Conservation (phyloP, 1,140 invertebrate species). For the Nymphalis io region DNA sequence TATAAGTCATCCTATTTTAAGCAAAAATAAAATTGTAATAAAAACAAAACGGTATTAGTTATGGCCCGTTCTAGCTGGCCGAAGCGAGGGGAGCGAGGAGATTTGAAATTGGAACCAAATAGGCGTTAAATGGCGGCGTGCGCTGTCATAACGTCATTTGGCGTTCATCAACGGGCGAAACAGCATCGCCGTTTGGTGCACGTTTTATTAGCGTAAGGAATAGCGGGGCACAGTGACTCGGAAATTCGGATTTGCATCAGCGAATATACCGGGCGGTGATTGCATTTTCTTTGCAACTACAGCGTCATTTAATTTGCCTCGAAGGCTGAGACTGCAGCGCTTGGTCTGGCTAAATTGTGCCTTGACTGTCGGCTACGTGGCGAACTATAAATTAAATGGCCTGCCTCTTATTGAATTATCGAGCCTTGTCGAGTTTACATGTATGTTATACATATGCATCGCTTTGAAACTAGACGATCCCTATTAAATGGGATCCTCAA, state of each 20-base stretch:
- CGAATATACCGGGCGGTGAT: slow-evolving; percentile 67
- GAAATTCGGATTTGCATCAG: slow-evolving; percentile 78
- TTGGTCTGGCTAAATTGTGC: slow-evolving; percentile 60
- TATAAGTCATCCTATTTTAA: slow-evolving; percentile 2
- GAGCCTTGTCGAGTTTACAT: slow-evolving; percentile 10
- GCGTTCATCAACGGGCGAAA: slow-evolving; percentile 78
- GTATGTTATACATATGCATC: slow-evolving; percentile 4
- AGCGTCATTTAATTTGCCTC: slow-evolving; percentile 74
- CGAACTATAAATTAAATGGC: slow-evolving; percentile 45
- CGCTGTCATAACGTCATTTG: slow-evolving; percentile 79
- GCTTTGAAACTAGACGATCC: neutral
- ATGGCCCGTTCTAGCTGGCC: slow-evolving; percentile 57
- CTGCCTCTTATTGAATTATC: slow-evolving; percentile 35
- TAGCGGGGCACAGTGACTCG: slow-evolving; percentile 73
- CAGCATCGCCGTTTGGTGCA: slow-evolving; percentile 76
- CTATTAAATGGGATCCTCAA: neutral
- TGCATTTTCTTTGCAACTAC: slow-evolving; percentile 78
- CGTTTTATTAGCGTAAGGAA: slow-evolving; percentile 81
- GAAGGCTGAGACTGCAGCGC: slow-evolving; percentile 47
- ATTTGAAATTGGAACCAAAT: slow-evolving; percentile 81
- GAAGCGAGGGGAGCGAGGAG: slow-evolving; percentile 70
- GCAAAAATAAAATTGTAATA: neutral
- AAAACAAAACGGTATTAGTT: slow-evolving; percentile 74
- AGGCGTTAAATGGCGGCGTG: slow-evolving; percentile 80
- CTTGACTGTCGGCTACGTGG: slow-evolving; percentile 36